Evolutionary conservation across 2,888 invertebrate species (phyloP).

Genomic region (Ellobium chinense): DNA sequence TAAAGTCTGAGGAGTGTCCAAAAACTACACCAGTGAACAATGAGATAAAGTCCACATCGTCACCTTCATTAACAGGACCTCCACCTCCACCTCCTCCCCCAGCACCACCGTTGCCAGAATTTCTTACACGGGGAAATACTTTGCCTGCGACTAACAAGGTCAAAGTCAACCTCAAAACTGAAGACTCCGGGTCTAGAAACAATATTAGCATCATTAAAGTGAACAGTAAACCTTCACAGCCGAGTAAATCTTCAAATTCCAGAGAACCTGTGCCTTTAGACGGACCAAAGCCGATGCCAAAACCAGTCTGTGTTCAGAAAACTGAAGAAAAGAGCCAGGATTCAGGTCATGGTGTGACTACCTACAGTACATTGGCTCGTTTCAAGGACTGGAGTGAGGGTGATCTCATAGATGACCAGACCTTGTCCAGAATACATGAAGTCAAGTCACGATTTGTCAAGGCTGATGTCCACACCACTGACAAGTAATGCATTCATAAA

Average conservation of each 20-base stretch:
- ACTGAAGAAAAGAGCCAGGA: not conserved
- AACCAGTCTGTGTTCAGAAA: not conserved
- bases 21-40: too few relatives aligned
- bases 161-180: not conserved
- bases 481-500: not conserved
- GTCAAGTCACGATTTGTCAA: not conserved
- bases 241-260: not conserved
- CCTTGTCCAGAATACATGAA: not conserved
- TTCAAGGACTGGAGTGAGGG: not conserved
- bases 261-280: not conserved
- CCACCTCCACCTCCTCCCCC: slow-evolving; percentile 35
- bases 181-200: not conserved
- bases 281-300: not conserved
- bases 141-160: not conserved
- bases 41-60: too few relatives aligned
- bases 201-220: slow-evolving; percentile 28
- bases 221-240: not conserved
- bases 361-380: not conserved
- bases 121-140: not conserved
- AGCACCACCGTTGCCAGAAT: slow-evolving; percentile 28
- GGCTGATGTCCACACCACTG: not conserved
- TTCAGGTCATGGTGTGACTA: not conserved
- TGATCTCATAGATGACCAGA: not conserved
- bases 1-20: too few relatives aligned
- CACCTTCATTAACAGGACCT: slow-evolving; percentile 3